A percentile compares a stretch with the other conserved stretches of the same genome.
These are phyloP conservation scores for Tetramorium parvispinum DNA, from an alignment of 1,140 invertebrate species.

Conservation along the genomic window DNA sequence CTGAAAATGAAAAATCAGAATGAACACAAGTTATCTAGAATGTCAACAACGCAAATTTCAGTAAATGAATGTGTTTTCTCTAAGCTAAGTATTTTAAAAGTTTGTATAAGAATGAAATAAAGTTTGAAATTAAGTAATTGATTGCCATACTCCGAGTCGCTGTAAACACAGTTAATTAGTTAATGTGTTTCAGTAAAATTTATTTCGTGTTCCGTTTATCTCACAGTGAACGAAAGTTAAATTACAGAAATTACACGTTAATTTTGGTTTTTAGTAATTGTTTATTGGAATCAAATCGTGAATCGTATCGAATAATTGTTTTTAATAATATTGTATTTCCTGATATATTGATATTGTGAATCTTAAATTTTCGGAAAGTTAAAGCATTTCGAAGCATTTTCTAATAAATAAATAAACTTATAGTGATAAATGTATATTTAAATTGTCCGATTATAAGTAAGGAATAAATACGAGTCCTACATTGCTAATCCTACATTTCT, in stretches of 20 bases:
- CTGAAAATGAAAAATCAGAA: not conserved
- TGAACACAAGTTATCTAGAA: not conserved
- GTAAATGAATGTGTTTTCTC: not conserved
- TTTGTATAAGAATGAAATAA: not conserved
- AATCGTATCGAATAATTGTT: not conserved
- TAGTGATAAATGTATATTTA: not conserved
- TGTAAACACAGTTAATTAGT: not conserved
- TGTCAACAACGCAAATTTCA: not conserved
- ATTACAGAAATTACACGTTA: not conserved
- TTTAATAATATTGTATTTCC: not conserved
- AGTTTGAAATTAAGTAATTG: not conserved
- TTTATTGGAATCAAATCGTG: not conserved
- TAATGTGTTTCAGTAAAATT: not conserved
- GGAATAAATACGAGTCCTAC: constrained; percentile 8
- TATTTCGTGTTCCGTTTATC: not conserved
- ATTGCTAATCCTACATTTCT: not conserved
- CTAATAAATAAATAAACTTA: not conserved
- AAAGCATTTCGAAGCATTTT: not conserved
- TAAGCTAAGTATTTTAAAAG: not conserved
- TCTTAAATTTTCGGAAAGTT: not conserved
- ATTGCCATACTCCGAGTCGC: not conserved
- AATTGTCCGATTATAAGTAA: constrained; percentile 19
- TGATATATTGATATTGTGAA: not conserved
- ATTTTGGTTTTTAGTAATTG: not conserved
- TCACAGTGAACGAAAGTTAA: not conserved